A percentile compares a stretch with the other conserved stretches of the same genome.
Evolutionary conservation across 1,140 invertebrate genomes (phyloP).

Genomic region (Myzus persicae): DNA sequence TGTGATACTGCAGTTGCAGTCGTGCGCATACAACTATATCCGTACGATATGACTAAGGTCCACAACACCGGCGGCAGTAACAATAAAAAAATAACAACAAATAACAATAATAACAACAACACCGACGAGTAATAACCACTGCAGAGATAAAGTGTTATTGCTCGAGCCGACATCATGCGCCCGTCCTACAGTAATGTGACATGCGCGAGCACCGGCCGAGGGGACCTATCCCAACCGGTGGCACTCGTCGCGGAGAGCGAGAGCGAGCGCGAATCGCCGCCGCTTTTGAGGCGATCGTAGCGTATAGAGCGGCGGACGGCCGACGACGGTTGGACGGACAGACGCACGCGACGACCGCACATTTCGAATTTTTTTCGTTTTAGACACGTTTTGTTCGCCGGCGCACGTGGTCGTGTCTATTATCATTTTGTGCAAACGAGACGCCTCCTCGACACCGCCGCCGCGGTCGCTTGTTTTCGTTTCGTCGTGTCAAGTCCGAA

Average conservation of each 20-base stretch:
- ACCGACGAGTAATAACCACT: not conserved
- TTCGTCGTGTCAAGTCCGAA: not conserved
- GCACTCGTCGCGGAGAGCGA: not conserved
- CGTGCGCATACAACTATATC: not conserved
- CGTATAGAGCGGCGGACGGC: not conserved
- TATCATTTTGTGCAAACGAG: not conserved
- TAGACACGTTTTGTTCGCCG: conserved; percentile 46
- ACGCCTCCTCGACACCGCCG: not conserved
- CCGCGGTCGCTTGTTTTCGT: not conserved
- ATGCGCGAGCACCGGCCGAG: not conserved
- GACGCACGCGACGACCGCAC: not conserved
- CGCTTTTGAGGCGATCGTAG: not conserved
- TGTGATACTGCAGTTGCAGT: not conserved
- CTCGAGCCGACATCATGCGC: not conserved
- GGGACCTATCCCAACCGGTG: conserved; percentile 3
- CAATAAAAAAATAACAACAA: not conserved
- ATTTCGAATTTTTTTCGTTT: not conserved
- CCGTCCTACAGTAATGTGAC: not conserved
- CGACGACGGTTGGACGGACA: not conserved
- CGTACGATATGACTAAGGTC: not conserved
- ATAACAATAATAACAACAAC: not conserved
- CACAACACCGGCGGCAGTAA: not conserved
- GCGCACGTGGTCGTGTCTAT: conserved; percentile 44
- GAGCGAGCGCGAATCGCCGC: not conserved
- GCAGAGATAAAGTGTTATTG: not conserved